Conservation (phyloP, 1,140 invertebrate genomes). For the Planococcus citri region DNA sequence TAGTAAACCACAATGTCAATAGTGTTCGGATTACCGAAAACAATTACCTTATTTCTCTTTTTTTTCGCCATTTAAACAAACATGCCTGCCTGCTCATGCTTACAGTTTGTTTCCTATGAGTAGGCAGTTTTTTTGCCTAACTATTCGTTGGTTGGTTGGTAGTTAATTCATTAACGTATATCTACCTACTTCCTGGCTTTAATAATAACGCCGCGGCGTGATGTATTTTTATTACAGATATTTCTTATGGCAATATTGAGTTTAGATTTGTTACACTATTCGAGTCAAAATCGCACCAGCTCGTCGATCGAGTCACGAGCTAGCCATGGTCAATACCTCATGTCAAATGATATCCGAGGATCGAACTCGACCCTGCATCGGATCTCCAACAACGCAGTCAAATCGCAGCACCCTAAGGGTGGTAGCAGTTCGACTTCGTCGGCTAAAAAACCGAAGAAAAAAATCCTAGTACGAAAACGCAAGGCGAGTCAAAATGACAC, state of each 20-base stretch:
- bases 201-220: background rate
- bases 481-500: background rate
- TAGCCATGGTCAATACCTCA: background rate
- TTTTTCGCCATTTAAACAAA: background rate
- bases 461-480: background rate
- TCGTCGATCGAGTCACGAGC: background rate
- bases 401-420: no score
- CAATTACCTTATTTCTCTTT: background rate
- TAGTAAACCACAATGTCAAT: background rate
- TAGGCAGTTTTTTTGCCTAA: background rate
- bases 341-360: background rate
- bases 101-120: background rate
- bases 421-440: background rate
- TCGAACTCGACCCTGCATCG: background rate
- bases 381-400: background rate
- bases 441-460: background rate
- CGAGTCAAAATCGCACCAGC: conserved; percentile 1
- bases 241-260: conserved; percentile 10
- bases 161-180: background rate
- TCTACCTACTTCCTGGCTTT: background rate
- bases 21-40: background rate
- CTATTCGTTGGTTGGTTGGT: no score
- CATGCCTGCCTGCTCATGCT: background rate
- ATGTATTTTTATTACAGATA: conserved; percentile 13
- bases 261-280: background rate